Base-by-base conservation (phyloP, 2,797 vertebrate species). In the Lemur catta region DNA sequence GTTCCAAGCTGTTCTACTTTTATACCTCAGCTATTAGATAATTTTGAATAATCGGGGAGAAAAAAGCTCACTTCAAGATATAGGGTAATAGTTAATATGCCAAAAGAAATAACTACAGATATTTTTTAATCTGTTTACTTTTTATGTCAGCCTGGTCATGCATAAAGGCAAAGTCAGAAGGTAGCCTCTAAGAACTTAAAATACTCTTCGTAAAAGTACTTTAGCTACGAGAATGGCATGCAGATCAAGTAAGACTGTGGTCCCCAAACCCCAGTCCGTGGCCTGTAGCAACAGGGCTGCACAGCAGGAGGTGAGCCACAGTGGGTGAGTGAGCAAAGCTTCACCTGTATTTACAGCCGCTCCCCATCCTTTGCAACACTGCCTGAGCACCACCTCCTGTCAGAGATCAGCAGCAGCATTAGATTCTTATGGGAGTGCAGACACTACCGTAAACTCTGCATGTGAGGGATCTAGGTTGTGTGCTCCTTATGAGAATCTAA, bases 101-200 rank as follows among this genome's bases (percentile, higher is more conserved):
- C 82, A 67, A 81, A 81, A 61, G 17, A 69, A 84, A n/a, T 28
- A 46, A 71, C 22, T 63, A 84, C 1, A 35, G 33, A 59, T n/a
- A 89, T 61, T 55, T 92, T 91, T 55, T 81, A n/a, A 90, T 74
- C 13, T 65, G 9, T 79, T 75, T 84, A 50, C n/a, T 91, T 91
- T 92, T 86, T 89, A 69, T 74, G 35, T 50, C 87, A 79, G 78
- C n/a, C 35, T 52, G 12, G 14, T 79, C 71, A 38, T 48, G 33
- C 63, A 48, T 4, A 87, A 80, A 92, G 17, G 46, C 72, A 86
- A 94, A 86, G 61, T 89, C 38, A 78, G 11, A 76, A 30, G 33
- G 30, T 7, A 88, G 50, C 46, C 41, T 94, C 86, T 35, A 90
- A 81, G 41, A 86, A 84, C 22, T 79, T 84, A 46, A 71, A 76